Percentiles rank a stretch among this genome's conserved stretches.
Evolutionary conservation across 2,797 vertebrate species (phyloP).

Genomic region (Echiichthys vipera): DNA sequence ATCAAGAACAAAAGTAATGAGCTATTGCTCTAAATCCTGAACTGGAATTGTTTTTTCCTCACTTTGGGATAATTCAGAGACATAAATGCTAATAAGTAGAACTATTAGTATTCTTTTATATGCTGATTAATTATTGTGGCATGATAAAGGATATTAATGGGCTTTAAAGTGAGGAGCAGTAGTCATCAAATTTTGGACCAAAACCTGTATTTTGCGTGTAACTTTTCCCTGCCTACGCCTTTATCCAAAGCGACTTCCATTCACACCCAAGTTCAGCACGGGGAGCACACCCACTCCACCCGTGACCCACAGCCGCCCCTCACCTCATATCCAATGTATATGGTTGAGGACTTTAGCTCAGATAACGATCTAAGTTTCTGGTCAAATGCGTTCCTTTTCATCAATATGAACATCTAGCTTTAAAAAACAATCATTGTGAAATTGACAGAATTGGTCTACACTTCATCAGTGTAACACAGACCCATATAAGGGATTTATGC

Average conservation of each 20-base stretch:
- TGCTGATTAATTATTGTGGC: background rate
- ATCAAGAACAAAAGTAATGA: slow-evolving; percentile 58
- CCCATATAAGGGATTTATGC: slow-evolving; percentile 28
- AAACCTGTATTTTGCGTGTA: background rate
- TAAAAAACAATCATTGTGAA: background rate
- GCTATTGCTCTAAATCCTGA: slow-evolving; percentile 55
- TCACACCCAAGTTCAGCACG: no score
- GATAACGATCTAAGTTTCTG: background rate
- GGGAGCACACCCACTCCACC: no score
- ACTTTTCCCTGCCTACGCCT: background rate
- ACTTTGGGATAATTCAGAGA: slow-evolving; percentile 28
- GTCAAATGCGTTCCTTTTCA: background rate
- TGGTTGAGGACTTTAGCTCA: background rate
- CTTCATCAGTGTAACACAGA: background rate
- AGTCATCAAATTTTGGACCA: background rate
- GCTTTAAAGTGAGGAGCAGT: background rate
- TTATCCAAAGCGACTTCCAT: no score
- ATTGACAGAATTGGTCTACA: no score
- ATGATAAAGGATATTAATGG: background rate
- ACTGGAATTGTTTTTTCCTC: slow-evolving; percentile 30
- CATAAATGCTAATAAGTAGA: slow-evolving; percentile 6
- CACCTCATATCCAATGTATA: no score
- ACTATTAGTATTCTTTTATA: background rate
- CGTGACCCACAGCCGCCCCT: no score
- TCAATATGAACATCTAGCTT: background rate